These are phyloP conservation scores for Synergus japonicus DNA, from an alignment of 2,888 invertebrate genomes.

Conservation along the genomic window DNA sequence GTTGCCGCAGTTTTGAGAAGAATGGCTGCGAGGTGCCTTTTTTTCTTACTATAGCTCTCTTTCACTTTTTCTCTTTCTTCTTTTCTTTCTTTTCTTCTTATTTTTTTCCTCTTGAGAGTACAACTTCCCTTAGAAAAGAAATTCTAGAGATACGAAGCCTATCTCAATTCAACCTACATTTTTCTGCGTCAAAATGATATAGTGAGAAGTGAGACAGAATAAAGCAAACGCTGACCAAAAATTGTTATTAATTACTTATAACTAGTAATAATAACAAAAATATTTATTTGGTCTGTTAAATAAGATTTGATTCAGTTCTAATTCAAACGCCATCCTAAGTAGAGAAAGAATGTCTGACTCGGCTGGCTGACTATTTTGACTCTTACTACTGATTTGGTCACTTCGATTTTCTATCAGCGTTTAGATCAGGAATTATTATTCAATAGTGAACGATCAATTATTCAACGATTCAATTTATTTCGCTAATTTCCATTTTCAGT, in stretches of 20 bases:
- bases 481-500: neutral
- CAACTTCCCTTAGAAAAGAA: conserved; percentile 44
- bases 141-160: neutral
- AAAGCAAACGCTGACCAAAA: no score
- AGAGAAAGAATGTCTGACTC: neutral
- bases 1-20: conserved; percentile 10
- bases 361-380: neutral
- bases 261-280: no score
- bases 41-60: conserved; percentile 43
- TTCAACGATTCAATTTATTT: neutral
- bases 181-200: neutral
- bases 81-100: conserved; percentile 45
- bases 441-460: no score
- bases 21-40: conserved; percentile 22
- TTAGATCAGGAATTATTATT: neutral
- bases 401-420: neutral
- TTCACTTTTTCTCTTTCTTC: conserved; percentile 39
- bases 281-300: no score
- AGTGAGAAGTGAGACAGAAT: no score
- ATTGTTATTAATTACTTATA: no score
- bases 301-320: no score
- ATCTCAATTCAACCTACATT: conserved; percentile 19
- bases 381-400: neutral
- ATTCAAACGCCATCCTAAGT: neutral
- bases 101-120: conserved; percentile 44